These are phyloP conservation scores for Ammospiza nelsoni DNA, from an alignment of 2,113 vertebrate genomes.

Conservation along the genomic window DNA sequence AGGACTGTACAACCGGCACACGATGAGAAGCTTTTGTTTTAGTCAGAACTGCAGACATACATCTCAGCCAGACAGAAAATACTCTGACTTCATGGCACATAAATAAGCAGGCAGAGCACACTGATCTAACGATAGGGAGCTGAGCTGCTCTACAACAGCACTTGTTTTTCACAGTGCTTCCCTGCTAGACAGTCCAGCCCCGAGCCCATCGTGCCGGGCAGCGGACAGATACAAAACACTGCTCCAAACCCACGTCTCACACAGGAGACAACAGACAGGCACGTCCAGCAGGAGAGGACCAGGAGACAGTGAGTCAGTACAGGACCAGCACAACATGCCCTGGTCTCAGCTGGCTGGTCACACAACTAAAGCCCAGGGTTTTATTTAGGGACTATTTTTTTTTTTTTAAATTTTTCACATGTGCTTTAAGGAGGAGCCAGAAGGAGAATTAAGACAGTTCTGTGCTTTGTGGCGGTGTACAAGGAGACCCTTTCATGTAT, in stretches of 20 bases:
- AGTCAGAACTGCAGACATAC: not conserved
- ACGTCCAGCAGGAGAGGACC: not conserved
- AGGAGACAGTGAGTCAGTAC: conserved; percentile 39
- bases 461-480: not conserved
- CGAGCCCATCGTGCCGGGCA: not conserved
- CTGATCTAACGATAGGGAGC: not conserved
- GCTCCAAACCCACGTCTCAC: not conserved
- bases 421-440: not conserved
- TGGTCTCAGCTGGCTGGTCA: not conserved
- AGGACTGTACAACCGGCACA: not conserved
- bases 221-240: not conserved
- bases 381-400: not conserved
- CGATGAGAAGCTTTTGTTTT: not conserved
- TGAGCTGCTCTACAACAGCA: not conserved
- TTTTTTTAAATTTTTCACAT: accelerated
- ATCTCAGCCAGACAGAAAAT: conserved; percentile 21
- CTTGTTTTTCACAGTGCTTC: not conserved
- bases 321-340: not conserved
- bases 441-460: not conserved
- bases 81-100: not conserved
- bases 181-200: not conserved
- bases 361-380: not conserved
- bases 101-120: not conserved
- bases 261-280: conserved; percentile 15
- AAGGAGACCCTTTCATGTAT: not conserved